A percentile compares a stretch with the other conserved stretches of the same genome.
These are phyloP conservation scores for Hanleya hanleyi DNA, from an alignment of 2,888 invertebrate genomes.

Conservation along the genomic window DNA sequence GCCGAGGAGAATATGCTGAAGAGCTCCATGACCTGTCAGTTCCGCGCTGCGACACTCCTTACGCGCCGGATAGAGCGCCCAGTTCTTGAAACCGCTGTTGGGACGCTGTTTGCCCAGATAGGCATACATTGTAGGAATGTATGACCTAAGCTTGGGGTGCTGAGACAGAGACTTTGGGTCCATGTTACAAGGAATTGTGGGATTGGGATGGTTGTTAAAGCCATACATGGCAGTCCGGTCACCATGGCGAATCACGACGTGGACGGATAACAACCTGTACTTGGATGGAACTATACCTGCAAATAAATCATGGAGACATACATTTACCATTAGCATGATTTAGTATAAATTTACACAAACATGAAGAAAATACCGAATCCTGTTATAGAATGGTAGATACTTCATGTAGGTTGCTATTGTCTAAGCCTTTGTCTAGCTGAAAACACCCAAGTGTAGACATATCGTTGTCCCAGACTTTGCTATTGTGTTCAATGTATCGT, in stretches of 20 bases:
- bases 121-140: constrained; percentile 9
- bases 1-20: constrained; percentile 88
- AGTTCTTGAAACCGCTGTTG: constrained; percentile 48
- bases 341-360: too few relatives aligned
- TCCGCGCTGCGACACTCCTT: constrained; percentile 85
- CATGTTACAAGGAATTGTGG: constrained; percentile 83
- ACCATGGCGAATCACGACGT: constrained; percentile 85
- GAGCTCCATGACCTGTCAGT: constrained; percentile 85
- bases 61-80: constrained; percentile 59
- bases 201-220: constrained; percentile 80
- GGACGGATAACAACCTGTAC: constrained; percentile 52
- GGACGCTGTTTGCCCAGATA: constrained; percentile 75
- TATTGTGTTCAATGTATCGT: too few relatives aligned
- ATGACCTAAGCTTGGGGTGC: constrained; percentile 10
- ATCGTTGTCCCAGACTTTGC: too few relatives aligned
- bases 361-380: too few relatives aligned
- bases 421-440: too few relatives aligned
- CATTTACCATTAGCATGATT: too few relatives aligned
- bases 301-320: too few relatives aligned
- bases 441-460: too few relatives aligned
- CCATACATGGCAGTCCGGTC: constrained; percentile 91
- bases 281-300: constrained; percentile 40
- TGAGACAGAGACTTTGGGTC: constrained; percentile 18
- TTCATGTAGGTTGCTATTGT: too few relatives aligned
- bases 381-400: too few relatives aligned